Base-by-base conservation (phyloP, 2,888 invertebrate genomes). In the Chrysotoxum bicinctum region DNA sequence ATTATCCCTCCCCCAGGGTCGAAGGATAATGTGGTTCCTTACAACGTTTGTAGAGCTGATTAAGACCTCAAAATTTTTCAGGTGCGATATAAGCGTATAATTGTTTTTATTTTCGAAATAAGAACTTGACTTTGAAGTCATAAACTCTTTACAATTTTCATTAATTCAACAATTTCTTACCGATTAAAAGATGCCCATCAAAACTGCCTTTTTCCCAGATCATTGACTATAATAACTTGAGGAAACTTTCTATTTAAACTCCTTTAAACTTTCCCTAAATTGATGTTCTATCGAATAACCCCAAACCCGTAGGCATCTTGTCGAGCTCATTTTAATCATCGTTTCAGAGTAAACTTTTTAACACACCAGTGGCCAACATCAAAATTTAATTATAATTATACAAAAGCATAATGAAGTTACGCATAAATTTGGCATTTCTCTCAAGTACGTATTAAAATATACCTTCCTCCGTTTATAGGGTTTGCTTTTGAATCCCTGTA, bases 301-400 rank as follows among this genome's bases (percentile, higher is more conserved):
- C 23, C 3, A 30, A 56, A 19, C 48, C 64, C 48, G 8, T 48
- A 48, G 64, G 64, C 64, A 48, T 66, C 32, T 66, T 66, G 64
- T 48, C 48, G 26, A 30, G 64, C 21, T 66, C 48, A 48, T 48
- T 66, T 66, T 48, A 66, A 69, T 69, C 52, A 54, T 14, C 40
- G 45, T 62, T 77, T 77, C 32, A 26, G 19, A 32, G 62, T 52
- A 37, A 58, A 64, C 66, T 72, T 66, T 43, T 72, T 52, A 66
- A 58, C 66, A 43, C 48, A 54, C 70, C 76, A 76, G 48, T 58
- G 66, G 26, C 23, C 45, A 60, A 52, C 35, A 72, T 26, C 52
- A 58, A 72, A 70, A 77, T 77, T 82, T 68, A 77, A 77, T 80
- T 48, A 68, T 68, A 74, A 66, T 82, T 72, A n/a, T n/a, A 66